A percentile compares a stretch with the other conserved stretches of the same genome.
phyloP scores from a whole-genome alignment of 2,888 invertebrate genomes.

The Rhingia rostrata region DNA sequence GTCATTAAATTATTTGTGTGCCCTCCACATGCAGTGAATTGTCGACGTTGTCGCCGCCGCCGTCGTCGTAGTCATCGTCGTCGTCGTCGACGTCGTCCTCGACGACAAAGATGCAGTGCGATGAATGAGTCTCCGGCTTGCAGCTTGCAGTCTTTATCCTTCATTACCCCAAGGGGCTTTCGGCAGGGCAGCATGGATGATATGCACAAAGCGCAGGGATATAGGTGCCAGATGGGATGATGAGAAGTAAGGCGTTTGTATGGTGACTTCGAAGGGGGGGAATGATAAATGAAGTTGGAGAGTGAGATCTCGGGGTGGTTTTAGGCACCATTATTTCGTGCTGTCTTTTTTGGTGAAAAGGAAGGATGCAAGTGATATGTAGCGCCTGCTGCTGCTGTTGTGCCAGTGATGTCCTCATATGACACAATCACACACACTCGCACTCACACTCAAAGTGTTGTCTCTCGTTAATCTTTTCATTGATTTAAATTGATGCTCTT shows the following conservation, averaged over 20 bases:
- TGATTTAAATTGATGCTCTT: constrained; percentile 74
- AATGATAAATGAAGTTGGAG: constrained; percentile 67
- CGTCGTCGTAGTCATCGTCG: constrained; percentile 27
- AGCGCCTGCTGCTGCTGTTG: constrained; percentile 31
- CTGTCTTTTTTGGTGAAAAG: constrained; percentile 61
- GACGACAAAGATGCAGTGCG: constrained; percentile 67
- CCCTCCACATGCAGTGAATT: constrained; percentile 68
- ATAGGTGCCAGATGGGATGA: constrained; percentile 68
- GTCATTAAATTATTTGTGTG: constrained; percentile 73
- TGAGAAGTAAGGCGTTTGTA: constrained; percentile 56
- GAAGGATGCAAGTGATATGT: constrained; percentile 61
- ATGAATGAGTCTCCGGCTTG: constrained; percentile 64
- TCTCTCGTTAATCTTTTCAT: constrained; percentile 73
- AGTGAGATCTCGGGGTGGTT: constrained; percentile 40
- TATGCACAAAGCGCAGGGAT: constrained; percentile 45
- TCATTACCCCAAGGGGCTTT: constrained; percentile 63
- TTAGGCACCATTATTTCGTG: constrained; percentile 54
- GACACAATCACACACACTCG: constrained; percentile 23
- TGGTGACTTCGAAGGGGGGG: constrained; percentile 44
- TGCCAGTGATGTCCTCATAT: constrained; percentile 11
- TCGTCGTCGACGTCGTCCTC: constrained; percentile 26
- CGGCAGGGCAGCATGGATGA: constrained; percentile 53
- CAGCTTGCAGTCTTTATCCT: constrained; percentile 73
- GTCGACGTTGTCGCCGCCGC: constrained; percentile 55
- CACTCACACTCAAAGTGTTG: constrained; percentile 33